These are phyloP conservation scores for Aproaerema taeniolella DNA, from an alignment of 2,888 invertebrate genomes.

Conservation along the genomic window DNA sequence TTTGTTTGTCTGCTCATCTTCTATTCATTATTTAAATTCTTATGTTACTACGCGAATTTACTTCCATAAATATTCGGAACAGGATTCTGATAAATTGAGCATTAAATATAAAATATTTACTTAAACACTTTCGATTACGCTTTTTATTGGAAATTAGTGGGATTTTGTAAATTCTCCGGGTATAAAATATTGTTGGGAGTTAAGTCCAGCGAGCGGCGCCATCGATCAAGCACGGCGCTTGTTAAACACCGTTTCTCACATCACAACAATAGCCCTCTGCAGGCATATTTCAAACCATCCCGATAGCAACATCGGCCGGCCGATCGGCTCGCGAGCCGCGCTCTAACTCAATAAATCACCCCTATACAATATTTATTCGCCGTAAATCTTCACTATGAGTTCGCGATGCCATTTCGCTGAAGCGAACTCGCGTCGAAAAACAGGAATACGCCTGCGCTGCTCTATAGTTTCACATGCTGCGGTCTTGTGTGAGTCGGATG, in stretches of 20 bases:
- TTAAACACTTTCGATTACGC: too few species aligned
- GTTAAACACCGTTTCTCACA: constrained; percentile 75
- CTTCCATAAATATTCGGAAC: too few species aligned
- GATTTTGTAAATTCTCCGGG: constrained; percentile 55
- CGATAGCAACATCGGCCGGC: constrained; percentile 65
- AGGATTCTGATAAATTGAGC: too few species aligned
- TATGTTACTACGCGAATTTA: too few species aligned
- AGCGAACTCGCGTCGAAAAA: constrained; percentile 2
- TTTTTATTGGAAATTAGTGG: constrained; percentile 41
- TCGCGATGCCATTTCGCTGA: constrained; percentile 31
- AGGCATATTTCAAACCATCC: constrained; percentile 73
- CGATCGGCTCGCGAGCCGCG: constrained; percentile 57
- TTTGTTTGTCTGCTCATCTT: constrained; percentile 28
- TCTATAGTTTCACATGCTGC: constrained; percentile 1
- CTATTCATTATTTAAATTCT: constrained; percentile 23
- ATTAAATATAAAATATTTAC: too few species aligned
- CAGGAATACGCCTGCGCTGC: constrained; percentile 1
- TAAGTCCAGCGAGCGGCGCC: constrained; percentile 43
- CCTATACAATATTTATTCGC: constrained; percentile 75
- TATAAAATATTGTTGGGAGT: constrained; percentile 53
- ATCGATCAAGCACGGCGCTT: constrained; percentile 65
- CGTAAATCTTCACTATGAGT: constrained; percentile 50
- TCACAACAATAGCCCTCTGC: constrained; percentile 70
- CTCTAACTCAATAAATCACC: constrained; percentile 69
- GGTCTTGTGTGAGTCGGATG: constrained; percentile 6